Base-by-base conservation (phyloP, 2,888 invertebrate species). In the Serripes groenlandicus region DNA sequence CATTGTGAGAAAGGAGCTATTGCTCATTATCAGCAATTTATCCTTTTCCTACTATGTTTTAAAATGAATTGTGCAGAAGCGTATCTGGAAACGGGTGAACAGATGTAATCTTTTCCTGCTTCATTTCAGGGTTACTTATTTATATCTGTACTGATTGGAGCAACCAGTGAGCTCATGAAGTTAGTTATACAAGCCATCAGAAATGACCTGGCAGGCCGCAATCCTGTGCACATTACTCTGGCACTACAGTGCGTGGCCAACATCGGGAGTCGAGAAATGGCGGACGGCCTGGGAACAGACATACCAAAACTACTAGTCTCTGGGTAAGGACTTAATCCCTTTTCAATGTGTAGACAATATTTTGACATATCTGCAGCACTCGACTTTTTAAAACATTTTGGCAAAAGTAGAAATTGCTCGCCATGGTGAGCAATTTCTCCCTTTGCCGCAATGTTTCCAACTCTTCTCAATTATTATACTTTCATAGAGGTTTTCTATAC, bases 241-340 rank as follows among this genome's bases (percentile, higher is more conserved):
- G 99, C 99, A 69, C 96, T 99, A 90, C 99, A 99, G 95, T 99
- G 99, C 95, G 99, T 99, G 94, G 99, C 99, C 74, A 99, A 99
- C 95, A 99, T 99, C 95, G 99, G 99, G 78, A 99, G 98, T 94
- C 97, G 98, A 93, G 99, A 99, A 95, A 99, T 99, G 99, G 99
- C 99, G n/a, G 99, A 99, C 95, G 99, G 99, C 64, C 99, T 99
- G 95, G 98, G 98, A 75, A 97, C 97, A 91, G 99, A 99, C 95
- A 99, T 99, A 94, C 99, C 99, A 83, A 99, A 99, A 95, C 96
- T 99, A 74, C 96, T 99, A 86, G 99, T 99, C 52, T 99, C 99
- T 82, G 99, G 98, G 97, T 97, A 95, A 94, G 95, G n/a, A n/a
- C n/a, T n/a, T n/a, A n/a, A n/a, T n/a, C n/a, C n/a, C n/a, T n/a